phyloP scores from a whole-genome alignment of 2,888 invertebrate genomes.

The Baccha elongata region DNA sequence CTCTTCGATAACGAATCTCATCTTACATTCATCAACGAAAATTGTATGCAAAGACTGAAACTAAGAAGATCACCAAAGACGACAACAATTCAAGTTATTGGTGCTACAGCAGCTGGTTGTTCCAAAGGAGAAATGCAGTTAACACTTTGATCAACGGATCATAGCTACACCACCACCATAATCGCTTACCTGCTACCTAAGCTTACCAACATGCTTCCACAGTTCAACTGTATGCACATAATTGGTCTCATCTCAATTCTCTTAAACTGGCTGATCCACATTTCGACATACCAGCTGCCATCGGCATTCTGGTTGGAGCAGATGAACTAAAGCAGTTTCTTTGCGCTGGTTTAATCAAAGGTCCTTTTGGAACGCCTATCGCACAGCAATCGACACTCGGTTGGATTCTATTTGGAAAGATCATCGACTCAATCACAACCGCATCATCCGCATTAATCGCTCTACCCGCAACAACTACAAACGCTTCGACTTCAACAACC shows the following conservation, averaged over 20 bases:
- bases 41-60: neutral
- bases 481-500: neutral
- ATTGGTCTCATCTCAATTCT: too few relatives aligned
- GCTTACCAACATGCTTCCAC: too few relatives aligned
- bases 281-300: slow-evolving; percentile 12
- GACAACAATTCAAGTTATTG: too few relatives aligned
- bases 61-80: too few relatives aligned
- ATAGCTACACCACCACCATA: too few relatives aligned
- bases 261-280: too few relatives aligned
- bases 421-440: neutral
- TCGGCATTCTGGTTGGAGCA: slow-evolving; percentile 42
- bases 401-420: slow-evolving; percentile 21
- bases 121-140: too few relatives aligned
- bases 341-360: slow-evolving; percentile 24
- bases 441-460: neutral
- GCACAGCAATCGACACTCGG: slow-evolving; percentile 12
- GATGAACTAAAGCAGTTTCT: slow-evolving; percentile 44
- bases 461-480: neutral
- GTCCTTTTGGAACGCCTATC: slow-evolving; percentile 36
- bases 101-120: too few relatives aligned
- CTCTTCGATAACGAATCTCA: slow-evolving; percentile 40
- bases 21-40: slow-evolving; percentile 49
- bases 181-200: too few relatives aligned
- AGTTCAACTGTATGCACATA: too few relatives aligned
- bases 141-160: too few relatives aligned